Evolutionary conservation across 2,888 invertebrate species (phyloP).

Genomic region (Poecilobothrus nobilitatus): DNA sequence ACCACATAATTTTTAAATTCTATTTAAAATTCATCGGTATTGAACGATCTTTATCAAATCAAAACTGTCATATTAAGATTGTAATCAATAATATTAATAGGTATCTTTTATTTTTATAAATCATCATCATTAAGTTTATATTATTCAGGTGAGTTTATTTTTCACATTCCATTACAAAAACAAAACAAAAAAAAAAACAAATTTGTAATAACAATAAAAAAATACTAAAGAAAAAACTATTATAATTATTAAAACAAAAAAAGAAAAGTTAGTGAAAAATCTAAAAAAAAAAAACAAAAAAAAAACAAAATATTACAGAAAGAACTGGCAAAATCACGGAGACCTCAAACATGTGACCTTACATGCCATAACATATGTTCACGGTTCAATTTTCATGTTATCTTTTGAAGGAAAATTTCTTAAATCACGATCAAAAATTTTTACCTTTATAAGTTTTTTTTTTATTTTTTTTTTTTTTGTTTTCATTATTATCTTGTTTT

Average conservation of each 20-base stretch:
- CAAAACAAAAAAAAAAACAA: background rate
- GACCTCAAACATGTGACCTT: slow-evolving; percentile 20
- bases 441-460: background rate
- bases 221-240: background rate
- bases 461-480: background rate
- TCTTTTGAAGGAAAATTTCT: slow-evolving; percentile 16
- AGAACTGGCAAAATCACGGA: slow-evolving; percentile 16
- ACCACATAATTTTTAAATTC: too few species aligned
- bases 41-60: background rate
- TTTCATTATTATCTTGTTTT: background rate
- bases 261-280: background rate
- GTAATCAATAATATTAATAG: background rate
- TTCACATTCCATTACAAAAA: background rate
- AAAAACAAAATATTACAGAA: background rate
- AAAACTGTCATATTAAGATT: background rate
- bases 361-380: slow-evolving; percentile 22
- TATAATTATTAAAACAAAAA: background rate
- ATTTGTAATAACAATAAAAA: background rate
- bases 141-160: background rate
- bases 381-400: slow-evolving; percentile 21
- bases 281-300: background rate
- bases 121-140: background rate
- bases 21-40: too few species aligned
- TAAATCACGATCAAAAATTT: slow-evolving; percentile 19
- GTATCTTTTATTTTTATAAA: background rate